A percentile compares a stretch with the other conserved stretches of the same genome.
Evolutionary conservation across 2,888 invertebrate species (phyloP).

Genomic region (Molanna angustata): DNA sequence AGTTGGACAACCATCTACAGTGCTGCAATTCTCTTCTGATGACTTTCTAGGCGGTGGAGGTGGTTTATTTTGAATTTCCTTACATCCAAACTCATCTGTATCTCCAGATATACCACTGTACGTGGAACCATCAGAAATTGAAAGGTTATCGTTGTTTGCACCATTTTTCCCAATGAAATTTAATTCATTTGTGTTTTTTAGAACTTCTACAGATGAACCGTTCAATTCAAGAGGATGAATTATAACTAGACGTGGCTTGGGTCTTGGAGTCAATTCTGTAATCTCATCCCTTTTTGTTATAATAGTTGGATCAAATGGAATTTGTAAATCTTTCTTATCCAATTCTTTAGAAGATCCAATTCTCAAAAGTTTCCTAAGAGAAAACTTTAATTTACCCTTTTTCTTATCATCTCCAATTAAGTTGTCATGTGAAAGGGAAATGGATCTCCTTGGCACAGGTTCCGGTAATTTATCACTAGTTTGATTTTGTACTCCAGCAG

Average conservation of each 20-base stretch:
- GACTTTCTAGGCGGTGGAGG: slow-evolving; percentile 76
- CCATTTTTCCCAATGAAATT: slow-evolving; percentile 42
- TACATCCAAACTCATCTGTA: slow-evolving; percentile 40
- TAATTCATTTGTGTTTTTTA: slow-evolving; percentile 56
- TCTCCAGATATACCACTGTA: slow-evolving; percentile 50
- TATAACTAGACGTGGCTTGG: slow-evolving; percentile 77
- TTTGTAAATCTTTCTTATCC: slow-evolving; percentile 54
- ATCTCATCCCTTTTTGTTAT: slow-evolving; percentile 55
- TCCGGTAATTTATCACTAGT: slow-evolving; percentile 53
- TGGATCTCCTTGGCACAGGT: slow-evolving; percentile 64
- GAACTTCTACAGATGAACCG: slow-evolving; percentile 76
- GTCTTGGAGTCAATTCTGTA: slow-evolving; percentile 56
- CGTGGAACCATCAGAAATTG: slow-evolving; percentile 41
- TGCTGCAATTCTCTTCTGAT: slow-evolving; percentile 50
- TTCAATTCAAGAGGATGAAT: slow-evolving; percentile 86
- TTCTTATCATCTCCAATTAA: slow-evolving; percentile 60
- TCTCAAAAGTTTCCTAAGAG: slow-evolving; percentile 77
- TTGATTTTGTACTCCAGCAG: slow-evolving; percentile 34
- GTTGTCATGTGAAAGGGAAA: slow-evolving; percentile 76
- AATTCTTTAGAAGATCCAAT: slow-evolving; percentile 74
- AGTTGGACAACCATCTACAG: slow-evolving; percentile 49
- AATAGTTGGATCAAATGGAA: slow-evolving; percentile 50
- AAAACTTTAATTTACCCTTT: slow-evolving; percentile 70
- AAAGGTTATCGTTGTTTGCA: slow-evolving; percentile 47
- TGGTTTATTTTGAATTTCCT: slow-evolving; percentile 57